Evolutionary conservation across 2,113 vertebrate species (phyloP), one percentile per base, ranked within the genome.

Genomic region (Pedetes capensis): DNA sequence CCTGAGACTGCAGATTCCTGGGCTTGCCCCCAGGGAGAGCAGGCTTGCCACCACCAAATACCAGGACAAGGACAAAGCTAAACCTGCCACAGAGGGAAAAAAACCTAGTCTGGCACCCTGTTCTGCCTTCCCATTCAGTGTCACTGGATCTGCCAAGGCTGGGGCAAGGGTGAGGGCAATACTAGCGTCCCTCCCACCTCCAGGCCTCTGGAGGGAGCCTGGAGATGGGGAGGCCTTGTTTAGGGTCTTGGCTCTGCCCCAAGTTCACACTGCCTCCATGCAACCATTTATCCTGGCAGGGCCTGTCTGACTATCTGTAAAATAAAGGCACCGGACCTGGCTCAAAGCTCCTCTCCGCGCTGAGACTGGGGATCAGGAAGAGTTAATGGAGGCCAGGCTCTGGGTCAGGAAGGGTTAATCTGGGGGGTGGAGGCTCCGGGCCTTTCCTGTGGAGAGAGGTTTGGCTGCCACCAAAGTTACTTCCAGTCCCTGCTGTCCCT

Each of bases 371-470:
- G n/a, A 89, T 47, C 92, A 87, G 87, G 95, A 96, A 95, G 76
- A 87, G 94, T 94, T 96, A 97, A 95, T 53, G 6, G 75, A 86
- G 93, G 37, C 1, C 51, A 13, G 88, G 68, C 83, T 94, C 66
- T 42, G 84, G 91, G 85, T 95, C 91, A 92, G 92, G 89, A 93
- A 90, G 98, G 95, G 98, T 98, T 98, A 98, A 98, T 47, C 47
- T 81, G 64, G 85, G 89, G 89, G 78, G 95, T 96, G 97, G 97
- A 97, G 98, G 97, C 97, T 97, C 94, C 95, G 89, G 37, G 79
- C 63, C 96, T 96, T 97, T 97, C 97, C 96, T 97, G 97, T 96
- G 95, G 96, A 97, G 97, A 96, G 87, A 96, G 94, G 95, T 91
- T 97, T 93, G 96, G 97, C 97, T 79, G 84, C 96, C 72, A 96